A percentile compares a stretch with the other conserved stretches of the same genome.
Evolutionary conservation across 2,113 vertebrate species (phyloP).

Genomic region (Trogon melanurus): DNA sequence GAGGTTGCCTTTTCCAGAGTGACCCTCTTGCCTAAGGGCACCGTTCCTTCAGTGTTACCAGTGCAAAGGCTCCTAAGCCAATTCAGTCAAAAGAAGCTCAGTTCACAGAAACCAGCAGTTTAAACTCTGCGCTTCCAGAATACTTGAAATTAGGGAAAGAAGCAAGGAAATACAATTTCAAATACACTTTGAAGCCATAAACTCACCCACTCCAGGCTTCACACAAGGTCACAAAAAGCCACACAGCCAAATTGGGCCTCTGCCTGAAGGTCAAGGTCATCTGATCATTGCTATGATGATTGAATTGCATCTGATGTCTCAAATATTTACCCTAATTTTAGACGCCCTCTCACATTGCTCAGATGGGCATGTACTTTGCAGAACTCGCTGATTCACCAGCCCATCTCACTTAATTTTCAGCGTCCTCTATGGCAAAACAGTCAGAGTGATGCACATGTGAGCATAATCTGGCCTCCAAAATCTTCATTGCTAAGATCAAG

Average conservation of each 20-base stretch:
- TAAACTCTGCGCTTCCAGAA: background rate
- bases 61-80: background rate
- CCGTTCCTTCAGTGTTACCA: accelerated
- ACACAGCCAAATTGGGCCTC: background rate
- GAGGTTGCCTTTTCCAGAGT: background rate
- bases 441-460: background rate
- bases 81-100: accelerated
- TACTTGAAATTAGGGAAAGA: background rate
- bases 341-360: background rate
- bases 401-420: background rate
- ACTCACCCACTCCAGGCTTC: background rate
- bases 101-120: background rate
- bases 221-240: background rate
- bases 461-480: background rate
- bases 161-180: background rate
- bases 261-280: background rate
- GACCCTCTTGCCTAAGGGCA: background rate
- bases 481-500: background rate
- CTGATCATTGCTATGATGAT: background rate
- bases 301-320: background rate
- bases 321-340: conserved; percentile 27
- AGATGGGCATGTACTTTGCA: background rate
- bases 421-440: background rate
- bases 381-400: background rate
- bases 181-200: background rate